These are phyloP conservation scores for Phortica okadai DNA, from an alignment of 2,888 invertebrate species.

Conservation along the genomic window DNA sequence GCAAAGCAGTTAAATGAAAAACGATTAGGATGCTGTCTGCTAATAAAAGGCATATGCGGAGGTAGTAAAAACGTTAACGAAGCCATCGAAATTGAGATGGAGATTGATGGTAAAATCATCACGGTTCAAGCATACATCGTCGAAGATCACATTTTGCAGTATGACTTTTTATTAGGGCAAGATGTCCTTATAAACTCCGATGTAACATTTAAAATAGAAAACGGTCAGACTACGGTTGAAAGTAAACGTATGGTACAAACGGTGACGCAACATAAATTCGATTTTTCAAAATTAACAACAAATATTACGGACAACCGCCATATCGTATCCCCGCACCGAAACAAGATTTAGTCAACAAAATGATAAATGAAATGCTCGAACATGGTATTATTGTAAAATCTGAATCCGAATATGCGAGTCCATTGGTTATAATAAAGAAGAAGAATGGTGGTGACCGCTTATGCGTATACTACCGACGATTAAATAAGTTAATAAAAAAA, in stretches of 20 bases:
- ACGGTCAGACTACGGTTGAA: too few species aligned
- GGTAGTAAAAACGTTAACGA: slow-evolving; percentile 29
- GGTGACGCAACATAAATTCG: too few species aligned
- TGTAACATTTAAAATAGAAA: too few species aligned
- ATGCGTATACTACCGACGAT: slow-evolving; percentile 39
- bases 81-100: slow-evolving; percentile 30
- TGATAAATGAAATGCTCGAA: slow-evolving; percentile 39
- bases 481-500: slow-evolving; percentile 41
- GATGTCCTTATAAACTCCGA: slow-evolving; percentile 31
- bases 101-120: slow-evolving; percentile 33
- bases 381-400: slow-evolving; percentile 45
- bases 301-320: slow-evolving; percentile 36
- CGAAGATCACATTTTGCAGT: slow-evolving; percentile 37
- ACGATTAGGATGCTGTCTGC: slow-evolving; percentile 15
- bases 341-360: slow-evolving; percentile 29
- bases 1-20: slow-evolving; percentile 7
- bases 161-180: slow-evolving; percentile 40
- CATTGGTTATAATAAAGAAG: slow-evolving; percentile 45
- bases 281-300: slow-evolving; percentile 45
- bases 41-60: slow-evolving; percentile 42
- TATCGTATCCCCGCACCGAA: slow-evolving; percentile 45
- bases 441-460: slow-evolving; percentile 42
- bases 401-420: slow-evolving; percentile 43
- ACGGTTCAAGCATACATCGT: slow-evolving; percentile 31
- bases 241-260: too few species aligned